Conservation (phyloP, 37 sponge, comb jelly and placozoan species). For the Trichoplax adhaerens region DNA sequence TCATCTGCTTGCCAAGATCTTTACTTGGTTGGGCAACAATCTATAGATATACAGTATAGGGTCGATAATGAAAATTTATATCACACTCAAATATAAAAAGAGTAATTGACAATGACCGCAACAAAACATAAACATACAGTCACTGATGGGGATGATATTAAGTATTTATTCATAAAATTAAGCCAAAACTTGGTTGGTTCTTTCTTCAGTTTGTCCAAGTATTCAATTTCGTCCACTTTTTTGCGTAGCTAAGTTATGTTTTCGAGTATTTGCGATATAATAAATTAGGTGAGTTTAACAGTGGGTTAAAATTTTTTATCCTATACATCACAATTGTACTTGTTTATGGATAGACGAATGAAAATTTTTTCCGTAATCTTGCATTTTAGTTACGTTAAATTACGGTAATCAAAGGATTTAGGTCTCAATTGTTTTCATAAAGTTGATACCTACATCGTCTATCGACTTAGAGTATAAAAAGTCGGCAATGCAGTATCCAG, state of each 20-base stretch:
- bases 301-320: too few relatives aligned
- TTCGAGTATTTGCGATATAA: too few relatives aligned
- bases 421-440: not conserved
- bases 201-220: slow-evolving; percentile 18
- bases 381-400: too few relatives aligned
- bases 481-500: slow-evolving; percentile 57
- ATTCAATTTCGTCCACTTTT: slow-evolving; percentile 24
- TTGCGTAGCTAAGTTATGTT: slow-evolving; percentile 15
- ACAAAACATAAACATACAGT: slow-evolving; percentile 15
- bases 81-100: not conserved
- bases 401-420: too few relatives aligned
- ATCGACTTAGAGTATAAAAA: slow-evolving; percentile 40
- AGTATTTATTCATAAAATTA: slow-evolving; percentile 34
- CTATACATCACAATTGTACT: too few relatives aligned
- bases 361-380: too few relatives aligned
- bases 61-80: not conserved
- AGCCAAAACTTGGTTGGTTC: slow-evolving; percentile 52
- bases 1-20: slow-evolving; percentile 35
- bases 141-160: slow-evolving; percentile 37
- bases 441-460: slow-evolving; percentile 15
- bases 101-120: too few relatives aligned
- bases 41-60: slow-evolving; percentile 14
- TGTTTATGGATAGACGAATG: too few relatives aligned
- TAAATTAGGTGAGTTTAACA: too few relatives aligned
- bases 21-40: slow-evolving; percentile 57